Conservation (phyloP, 2,797 vertebrate species). For the Tauraco hartlaubi region DNA sequence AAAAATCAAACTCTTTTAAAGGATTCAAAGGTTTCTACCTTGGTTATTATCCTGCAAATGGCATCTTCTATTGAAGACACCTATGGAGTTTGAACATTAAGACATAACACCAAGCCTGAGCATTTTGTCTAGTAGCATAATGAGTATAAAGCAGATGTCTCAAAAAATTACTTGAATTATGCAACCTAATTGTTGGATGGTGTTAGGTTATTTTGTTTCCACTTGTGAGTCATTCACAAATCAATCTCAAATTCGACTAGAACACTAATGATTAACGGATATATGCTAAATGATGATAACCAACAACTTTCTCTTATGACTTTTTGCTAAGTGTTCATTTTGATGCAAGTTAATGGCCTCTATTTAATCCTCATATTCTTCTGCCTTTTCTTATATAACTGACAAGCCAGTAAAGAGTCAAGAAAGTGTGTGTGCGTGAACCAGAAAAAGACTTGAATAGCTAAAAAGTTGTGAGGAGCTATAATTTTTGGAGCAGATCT, state of each 20-base stretch:
- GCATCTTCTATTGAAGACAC: neutral
- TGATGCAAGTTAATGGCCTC: neutral
- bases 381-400: neutral
- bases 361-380: neutral
- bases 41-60: neutral
- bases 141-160: slow-evolving; percentile 1
- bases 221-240: neutral
- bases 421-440: neutral
- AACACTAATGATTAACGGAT: neutral
- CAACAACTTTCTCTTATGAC: neutral
- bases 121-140: neutral
- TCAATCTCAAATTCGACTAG: neutral
- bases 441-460: neutral
- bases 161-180: slow-evolving; percentile 2
- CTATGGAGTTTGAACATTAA: neutral
- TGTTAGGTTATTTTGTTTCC: slow-evolving; percentile 6
- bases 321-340: neutral
- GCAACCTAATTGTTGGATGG: neutral
- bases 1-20: neutral
- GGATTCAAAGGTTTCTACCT: neutral
- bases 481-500: neutral
- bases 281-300: neutral
- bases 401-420: neutral
- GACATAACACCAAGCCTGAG: neutral
- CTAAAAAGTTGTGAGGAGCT: neutral